Conservation (phyloP, 2,113 vertebrate species). For the Tympanuchus pallidicinctus region DNA sequence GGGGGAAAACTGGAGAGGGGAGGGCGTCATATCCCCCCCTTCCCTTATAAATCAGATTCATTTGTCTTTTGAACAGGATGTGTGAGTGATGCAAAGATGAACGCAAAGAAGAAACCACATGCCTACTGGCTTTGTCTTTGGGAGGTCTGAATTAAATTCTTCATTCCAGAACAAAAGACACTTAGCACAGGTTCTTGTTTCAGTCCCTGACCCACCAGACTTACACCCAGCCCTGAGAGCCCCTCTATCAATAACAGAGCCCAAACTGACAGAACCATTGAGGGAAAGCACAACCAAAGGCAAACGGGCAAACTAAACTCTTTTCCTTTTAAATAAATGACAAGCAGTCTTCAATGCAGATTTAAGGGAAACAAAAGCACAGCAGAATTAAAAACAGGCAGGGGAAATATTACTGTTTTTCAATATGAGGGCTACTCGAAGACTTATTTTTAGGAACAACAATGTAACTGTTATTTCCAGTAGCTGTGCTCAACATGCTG, state of each 20-base stretch:
- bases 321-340: not conserved
- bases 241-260: not conserved
- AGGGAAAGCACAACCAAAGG: not conserved
- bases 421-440: not conserved
- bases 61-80: conserved; percentile 49
- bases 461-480: not conserved
- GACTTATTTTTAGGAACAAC: not conserved
- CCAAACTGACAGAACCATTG: not conserved
- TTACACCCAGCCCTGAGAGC: not conserved
- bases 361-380: not conserved
- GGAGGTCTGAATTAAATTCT: not conserved
- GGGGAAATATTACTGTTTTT: not conserved
- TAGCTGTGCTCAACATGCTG: not conserved
- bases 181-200: not conserved
- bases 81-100: not conserved
- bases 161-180: not conserved
- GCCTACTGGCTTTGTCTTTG: not conserved
- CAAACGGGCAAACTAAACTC: fast-evolving
- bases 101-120: not conserved
- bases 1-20: conserved; percentile 27
- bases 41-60: conserved; percentile 27
- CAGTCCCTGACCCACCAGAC: not conserved
- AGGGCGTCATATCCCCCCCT: conserved; percentile 17
- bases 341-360: not conserved
- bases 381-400: not conserved